Base-by-base conservation (phyloP, 2,113 vertebrate species). In the Plotosus lineatus region DNA sequence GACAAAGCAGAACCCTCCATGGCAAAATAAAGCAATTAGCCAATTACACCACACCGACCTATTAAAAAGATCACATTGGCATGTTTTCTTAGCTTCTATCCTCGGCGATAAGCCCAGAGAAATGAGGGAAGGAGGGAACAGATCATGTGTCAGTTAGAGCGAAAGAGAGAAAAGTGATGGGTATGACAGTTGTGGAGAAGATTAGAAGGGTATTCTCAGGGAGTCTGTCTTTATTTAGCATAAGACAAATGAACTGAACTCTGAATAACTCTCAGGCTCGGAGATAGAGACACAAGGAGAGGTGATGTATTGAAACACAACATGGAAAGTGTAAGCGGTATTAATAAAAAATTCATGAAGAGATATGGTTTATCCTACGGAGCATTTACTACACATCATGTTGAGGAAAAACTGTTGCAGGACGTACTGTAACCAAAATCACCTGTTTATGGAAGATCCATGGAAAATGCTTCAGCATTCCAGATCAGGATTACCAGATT, bases 21-120 rank as follows among this genome's bases (percentile, higher is more conserved):
- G 81, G 69, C 89, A 90, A 90, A 91, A 93, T 86, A 81, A 91
- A 93, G 90, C 90, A 92, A 93, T 94, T 92, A 93, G 92, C 92
- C 90, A 92, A 92, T 93, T 92, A 93, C 88, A 93, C 87, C 84
- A 86, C 85, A 50, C 74, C 75, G 88, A 87, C 81, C 85, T 90
- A 84, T 90, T 88, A 90, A 56, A 89, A 88, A 89, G 89, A 83
- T 76, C 77, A 88, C 87, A 90, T 90, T 83, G 74, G 80, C 66
- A 79, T 94, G 90, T 93, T 93, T 92, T 93, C 87, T 90, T 91
- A 92, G 88, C 84, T 88, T 92, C 87, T 92, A 86, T 77, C 55
- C 77, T 56, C 73, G 83, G 78, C 79, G 89, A 93, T 93, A 92
- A 91, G 86, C 85, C 77, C 66, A 68, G 82, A 91, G 85, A 85